A percentile compares a stretch with the other conserved stretches of the same genome.
phyloP scores from a whole-genome alignment of 2,113 vertebrate species.

The Phyllopteryx taeniolatus region DNA sequence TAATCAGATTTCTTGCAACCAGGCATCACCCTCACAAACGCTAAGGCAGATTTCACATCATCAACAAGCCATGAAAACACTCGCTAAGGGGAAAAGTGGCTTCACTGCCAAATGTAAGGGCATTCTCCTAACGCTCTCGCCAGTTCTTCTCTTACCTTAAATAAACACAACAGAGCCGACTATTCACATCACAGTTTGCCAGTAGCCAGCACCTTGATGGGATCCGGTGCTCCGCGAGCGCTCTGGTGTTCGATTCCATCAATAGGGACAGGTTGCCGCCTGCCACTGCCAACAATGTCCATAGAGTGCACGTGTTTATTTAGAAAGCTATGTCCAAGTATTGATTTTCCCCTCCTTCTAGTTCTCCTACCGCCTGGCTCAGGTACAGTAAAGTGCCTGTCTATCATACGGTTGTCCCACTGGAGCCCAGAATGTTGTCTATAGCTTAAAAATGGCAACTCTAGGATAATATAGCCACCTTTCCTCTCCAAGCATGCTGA shows the following conservation, averaged over 20 bases:
- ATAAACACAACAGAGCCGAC: slow-evolving; percentile 65
- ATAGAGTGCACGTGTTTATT: slow-evolving; percentile 77
- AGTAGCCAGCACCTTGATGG: slow-evolving; percentile 70
- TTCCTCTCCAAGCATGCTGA: slow-evolving; percentile 34
- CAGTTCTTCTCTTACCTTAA: slow-evolving; percentile 44
- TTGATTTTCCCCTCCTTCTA: slow-evolving; percentile 70
- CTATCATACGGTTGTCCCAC: slow-evolving; percentile 62
- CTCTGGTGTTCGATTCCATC: slow-evolving; percentile 69
- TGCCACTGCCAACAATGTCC: slow-evolving; percentile 71
- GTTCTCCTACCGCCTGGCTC: slow-evolving; percentile 60
- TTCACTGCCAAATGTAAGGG: slow-evolving; percentile 20
- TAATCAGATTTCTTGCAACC: slow-evolving; percentile 19
- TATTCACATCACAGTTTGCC: slow-evolving; percentile 70
- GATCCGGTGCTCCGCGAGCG: slow-evolving; percentile 56
- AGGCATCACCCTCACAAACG: slow-evolving; percentile 1
- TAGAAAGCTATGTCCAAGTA: slow-evolving; percentile 77
- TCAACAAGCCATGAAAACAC: slow-evolving; percentile 52
- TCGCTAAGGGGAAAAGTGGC: slow-evolving; percentile 28
- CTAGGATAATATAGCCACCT: slow-evolving; percentile 58
- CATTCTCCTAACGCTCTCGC: slow-evolving; percentile 3
- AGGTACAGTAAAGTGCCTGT: slow-evolving; percentile 60
- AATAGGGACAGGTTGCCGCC: slow-evolving; percentile 68
- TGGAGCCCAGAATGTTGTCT: slow-evolving; percentile 53
- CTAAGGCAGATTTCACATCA: slow-evolving; percentile 34
- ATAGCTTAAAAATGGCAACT: slow-evolving; percentile 64